These are phyloP conservation scores for Tuberolachnus salignus DNA, from an alignment of 2,888 invertebrate species.

Conservation along the genomic window DNA sequence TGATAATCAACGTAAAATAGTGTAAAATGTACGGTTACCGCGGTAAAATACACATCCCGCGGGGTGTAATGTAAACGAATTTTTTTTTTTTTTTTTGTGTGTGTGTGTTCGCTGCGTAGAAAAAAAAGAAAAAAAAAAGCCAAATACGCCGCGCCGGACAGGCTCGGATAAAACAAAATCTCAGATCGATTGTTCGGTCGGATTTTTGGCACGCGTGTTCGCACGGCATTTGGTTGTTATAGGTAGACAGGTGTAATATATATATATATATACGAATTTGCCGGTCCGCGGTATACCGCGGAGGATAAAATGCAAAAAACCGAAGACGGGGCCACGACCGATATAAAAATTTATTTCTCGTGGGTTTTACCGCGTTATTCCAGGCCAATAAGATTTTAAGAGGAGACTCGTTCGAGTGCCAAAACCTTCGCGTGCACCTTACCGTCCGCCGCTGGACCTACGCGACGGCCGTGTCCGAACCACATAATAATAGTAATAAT, in stretches of 20 bases:
- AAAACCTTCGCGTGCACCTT: conserved; percentile 31
- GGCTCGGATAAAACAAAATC: no score
- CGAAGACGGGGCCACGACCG: no score
- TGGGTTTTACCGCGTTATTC: not conserved
- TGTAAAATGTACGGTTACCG: no score
- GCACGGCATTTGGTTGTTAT: not conserved
- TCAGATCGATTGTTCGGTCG: no score
- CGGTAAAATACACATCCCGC: no score
- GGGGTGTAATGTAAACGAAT: no score
- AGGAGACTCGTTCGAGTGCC: conserved; percentile 49
- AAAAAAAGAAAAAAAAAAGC: no score
- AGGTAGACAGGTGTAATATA: not conserved
- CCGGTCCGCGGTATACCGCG: no score
- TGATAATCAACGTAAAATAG: no score
- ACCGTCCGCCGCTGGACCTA: conserved; percentile 14
- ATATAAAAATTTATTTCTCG: not conserved
- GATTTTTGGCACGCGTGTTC: no score
- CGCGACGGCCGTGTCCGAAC: not conserved
- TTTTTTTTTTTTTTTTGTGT: not conserved
- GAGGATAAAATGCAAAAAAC: conserved; percentile 14
- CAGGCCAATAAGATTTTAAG: conserved; percentile 34
- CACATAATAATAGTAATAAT: conserved; percentile 19
- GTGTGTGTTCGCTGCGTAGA: not conserved
- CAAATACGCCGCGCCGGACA: no score
- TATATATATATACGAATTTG: not conserved